These are phyloP conservation scores for Syngnathus floridae DNA, from an alignment of 2,113 vertebrate species.

Conservation along the genomic window DNA sequence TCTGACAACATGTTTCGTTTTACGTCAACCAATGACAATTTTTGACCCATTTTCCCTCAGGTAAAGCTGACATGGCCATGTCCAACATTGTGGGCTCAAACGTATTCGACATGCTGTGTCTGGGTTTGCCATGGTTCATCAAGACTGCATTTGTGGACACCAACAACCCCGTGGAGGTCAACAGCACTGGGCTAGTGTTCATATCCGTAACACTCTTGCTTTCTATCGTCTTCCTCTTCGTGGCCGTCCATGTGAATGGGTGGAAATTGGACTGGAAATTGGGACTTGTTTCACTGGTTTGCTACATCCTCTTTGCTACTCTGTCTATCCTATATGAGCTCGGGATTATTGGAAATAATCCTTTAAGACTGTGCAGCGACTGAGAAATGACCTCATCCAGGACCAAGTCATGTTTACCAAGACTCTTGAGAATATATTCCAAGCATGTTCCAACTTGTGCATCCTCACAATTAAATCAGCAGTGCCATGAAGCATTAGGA, in stretches of 20 bases:
- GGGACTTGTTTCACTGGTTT: conserved; percentile 76
- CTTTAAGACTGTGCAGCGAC: conserved; percentile 74
- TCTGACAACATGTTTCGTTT: background rate
- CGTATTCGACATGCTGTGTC: conserved; percentile 92
- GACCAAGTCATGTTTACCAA: conserved; percentile 24
- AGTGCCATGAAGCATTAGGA: background rate
- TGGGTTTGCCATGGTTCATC: conserved; percentile 94
- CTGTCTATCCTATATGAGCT: conserved; percentile 90
- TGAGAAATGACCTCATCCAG: conserved; percentile 43
- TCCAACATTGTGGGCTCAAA: conserved; percentile 97
- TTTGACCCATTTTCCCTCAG: conserved; percentile 55
- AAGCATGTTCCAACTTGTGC: background rate
- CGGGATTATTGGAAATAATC: conserved; percentile 88
- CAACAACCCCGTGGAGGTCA: conserved; percentile 79
- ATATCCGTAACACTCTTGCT: conserved; percentile 81
- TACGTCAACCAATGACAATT: background rate
- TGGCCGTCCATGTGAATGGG: conserved; percentile 81
- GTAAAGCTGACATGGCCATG: conserved; percentile 97
- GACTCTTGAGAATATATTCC: conserved; percentile 18
- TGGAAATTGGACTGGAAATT: conserved; percentile 93
- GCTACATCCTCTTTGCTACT: conserved; percentile 81
- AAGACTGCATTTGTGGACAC: conserved; percentile 84
- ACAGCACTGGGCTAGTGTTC: conserved; percentile 84
- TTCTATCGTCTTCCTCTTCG: conserved; percentile 84
- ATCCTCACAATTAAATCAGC: conserved; percentile 1